Base-by-base conservation (phyloP, 2,113 vertebrate genomes). In the Lichenostomus cassidix region DNA sequence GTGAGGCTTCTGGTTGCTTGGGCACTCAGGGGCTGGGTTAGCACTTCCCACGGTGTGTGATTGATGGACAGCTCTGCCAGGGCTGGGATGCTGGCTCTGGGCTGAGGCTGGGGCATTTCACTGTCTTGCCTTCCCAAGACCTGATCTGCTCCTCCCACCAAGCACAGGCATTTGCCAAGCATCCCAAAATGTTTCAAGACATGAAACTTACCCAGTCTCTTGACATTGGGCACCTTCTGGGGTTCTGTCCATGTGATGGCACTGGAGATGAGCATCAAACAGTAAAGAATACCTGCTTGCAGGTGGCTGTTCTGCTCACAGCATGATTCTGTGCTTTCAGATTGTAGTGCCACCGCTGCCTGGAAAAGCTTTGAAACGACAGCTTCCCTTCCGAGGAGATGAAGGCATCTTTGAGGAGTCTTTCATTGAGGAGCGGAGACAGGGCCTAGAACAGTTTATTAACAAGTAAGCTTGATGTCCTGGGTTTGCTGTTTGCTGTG, bases 281-380 rank as follows among this genome's bases (percentile, higher is more conserved):
- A 18, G 37, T 12, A 33, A 21, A 69, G 53, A 58, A 7, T 31
- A 17, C 16, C 42, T 1, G 4, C 46, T 53, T 25, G 73, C 60
- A 67, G 35, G 37, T 52, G 56, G 35, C 35, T 2, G 0, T 59
- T 83, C 41, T 87, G 50, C 91, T 95, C 39, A 97, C 1, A 5
- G 21, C 14, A 9, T 44, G 50, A 16, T 83, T 60, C 11, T 97
- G 25, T 97, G n/a, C 83, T 93, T 96, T 64, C 95, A 99, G 99
- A 99, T 99, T 98, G 99, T 99, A 97, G 99, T 99, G 94, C 99
- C 99, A 75, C 98, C 99, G 1, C 98, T 99, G 96, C 99, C 99
- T 81, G 99, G 99, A 84, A 99, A 99, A 98, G 99, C 99, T 94
- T 98, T 99, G 97, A 99, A 99, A 98, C 98, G 99, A 97, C 99